Percentiles rank a stretch among this genome's conserved stretches.
Conservation (phyloP, 2,888 invertebrate genomes). For the Drepana falcataria region DNA sequence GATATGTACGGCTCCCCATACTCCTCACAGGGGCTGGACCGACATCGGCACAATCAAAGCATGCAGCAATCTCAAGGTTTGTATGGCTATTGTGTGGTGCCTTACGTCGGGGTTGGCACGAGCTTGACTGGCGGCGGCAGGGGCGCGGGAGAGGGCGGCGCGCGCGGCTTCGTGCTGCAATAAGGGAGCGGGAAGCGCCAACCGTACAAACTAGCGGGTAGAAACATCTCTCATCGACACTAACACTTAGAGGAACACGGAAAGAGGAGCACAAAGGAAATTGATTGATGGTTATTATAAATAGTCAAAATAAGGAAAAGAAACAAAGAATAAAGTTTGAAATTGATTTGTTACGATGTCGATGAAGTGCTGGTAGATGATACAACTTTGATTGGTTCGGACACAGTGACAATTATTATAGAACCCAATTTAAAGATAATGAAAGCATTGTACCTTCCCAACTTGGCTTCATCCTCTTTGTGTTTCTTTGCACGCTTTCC, state of each 20-base stretch:
- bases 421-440: too few species aligned
- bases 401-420: slow-evolving; percentile 6
- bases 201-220: slow-evolving; percentile 92
- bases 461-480: slow-evolving; percentile 89
- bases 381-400: slow-evolving; percentile 15
- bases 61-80: slow-evolving; percentile 59
- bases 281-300: slow-evolving; percentile 20
- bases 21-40: slow-evolving; percentile 46
- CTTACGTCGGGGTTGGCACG: slow-evolving; percentile 85
- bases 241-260: slow-evolving; percentile 45
- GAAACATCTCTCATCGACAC: slow-evolving; percentile 79
- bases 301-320: slow-evolving; percentile 28
- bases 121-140: slow-evolving; percentile 88
- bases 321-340: slow-evolving; percentile 26
- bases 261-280: slow-evolving; percentile 25
- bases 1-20: slow-evolving; percentile 14
- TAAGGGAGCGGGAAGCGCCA: slow-evolving; percentile 97
- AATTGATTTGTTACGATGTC: slow-evolving; percentile 39
- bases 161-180: slow-evolving; percentile 93
- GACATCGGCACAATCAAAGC: slow-evolving; percentile 69
- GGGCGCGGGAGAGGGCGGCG: slow-evolving; percentile 88
- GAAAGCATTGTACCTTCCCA: slow-evolving; percentile 84
- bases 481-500: slow-evolving; percentile 83
- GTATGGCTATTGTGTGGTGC: slow-evolving; percentile 47
- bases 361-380: slow-evolving; percentile 49